Evolutionary conservation across 2,888 invertebrate genomes (phyloP).

Genomic region (Atethmia centrago): DNA sequence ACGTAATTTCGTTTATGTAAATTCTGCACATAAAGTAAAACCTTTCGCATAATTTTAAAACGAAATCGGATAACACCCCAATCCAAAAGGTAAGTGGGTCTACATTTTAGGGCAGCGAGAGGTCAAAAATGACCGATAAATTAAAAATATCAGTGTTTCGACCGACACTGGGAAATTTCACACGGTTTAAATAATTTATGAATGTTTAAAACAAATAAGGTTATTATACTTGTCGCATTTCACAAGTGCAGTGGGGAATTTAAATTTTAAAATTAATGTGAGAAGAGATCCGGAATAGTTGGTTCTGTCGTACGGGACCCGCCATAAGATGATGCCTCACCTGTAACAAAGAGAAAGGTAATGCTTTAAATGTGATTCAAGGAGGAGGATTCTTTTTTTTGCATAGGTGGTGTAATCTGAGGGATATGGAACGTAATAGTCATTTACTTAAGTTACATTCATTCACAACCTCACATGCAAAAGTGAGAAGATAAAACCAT

Average conservation of each 20-base stretch:
- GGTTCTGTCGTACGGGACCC: slow-evolving; percentile 45
- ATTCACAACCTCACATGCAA: neutral
- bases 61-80: slow-evolving; percentile 39
- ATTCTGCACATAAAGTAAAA: slow-evolving; percentile 21
- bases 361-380: slow-evolving; percentile 54
- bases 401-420: slow-evolving; percentile 24
- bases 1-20: slow-evolving; percentile 21
- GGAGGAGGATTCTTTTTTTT: slow-evolving; percentile 33
- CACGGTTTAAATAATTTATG: slow-evolving; percentile 77
- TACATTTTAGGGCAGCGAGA: slow-evolving; percentile 36
- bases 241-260: slow-evolving; percentile 72
- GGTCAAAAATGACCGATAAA: slow-evolving; percentile 65
- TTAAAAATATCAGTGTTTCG: slow-evolving; percentile 61
- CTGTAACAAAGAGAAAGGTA: slow-evolving; percentile 67
- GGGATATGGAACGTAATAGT: neutral
- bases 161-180: slow-evolving; percentile 67
- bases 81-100: slow-evolving; percentile 25
- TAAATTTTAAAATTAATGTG: slow-evolving; percentile 73
- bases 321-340: slow-evolving; percentile 58
- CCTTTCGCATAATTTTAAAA: slow-evolving; percentile 42
- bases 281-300: slow-evolving; percentile 37
- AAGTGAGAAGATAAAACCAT: neutral
- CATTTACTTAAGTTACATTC: slow-evolving; percentile 6
- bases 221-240: slow-evolving; percentile 68
- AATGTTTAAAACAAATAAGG: slow-evolving; percentile 77